Base-by-base conservation (phyloP, 2,888 invertebrate genomes). In the Pheosia gnoma region DNA sequence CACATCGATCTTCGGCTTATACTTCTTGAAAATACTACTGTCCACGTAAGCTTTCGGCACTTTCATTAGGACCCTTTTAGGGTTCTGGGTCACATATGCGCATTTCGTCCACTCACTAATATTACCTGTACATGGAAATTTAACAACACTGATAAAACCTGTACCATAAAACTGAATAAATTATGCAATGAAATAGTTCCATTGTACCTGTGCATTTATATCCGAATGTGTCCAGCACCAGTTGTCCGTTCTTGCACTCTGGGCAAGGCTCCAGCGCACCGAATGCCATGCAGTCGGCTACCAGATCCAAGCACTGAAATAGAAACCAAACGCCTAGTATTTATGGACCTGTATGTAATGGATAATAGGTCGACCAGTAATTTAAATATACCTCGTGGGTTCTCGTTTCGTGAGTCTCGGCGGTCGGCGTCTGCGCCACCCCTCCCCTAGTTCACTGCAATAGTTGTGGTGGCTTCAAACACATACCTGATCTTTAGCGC, bases 81-180 rank as follows among this genome's bases (percentile, higher is more conserved):
- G 99, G 53, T 95, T 95, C 75, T 95, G 95, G 0, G 96, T 95
- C 5, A 95, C 85, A 76, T 96, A 94, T 60, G 95, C 94, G 86
- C 99, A 99, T 86, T 97, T 97, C 0, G 97, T 96, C 98, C 98
- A 99, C 82, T 98, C 98, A 10, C 96, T 96, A 45, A 97, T 77
- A 82, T 96, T 93, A 41, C 95, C 95, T 87, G 78, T 10, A 58
- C 58, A 7, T 0, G 84, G 36, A 43, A 57, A 43, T 13, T 36
- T 13, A 7, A 25, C 13, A 13, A 51, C n/a, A 51, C 6, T 13
- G 13, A 25, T 25, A 6, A 25, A 39, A 39, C 39, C 7, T 1
- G 39, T 39, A 7, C 39, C 7, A 39, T 39, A 39, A 5, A 39
- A 39, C 8, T n/a, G 13, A 41, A 8, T 41, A 41, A 41, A 8